A percentile compares a stretch with the other conserved stretches of the same genome.
phyloP scores from a whole-genome alignment of 2,797 vertebrate genomes.

The Loriculus beryllinus region DNA sequence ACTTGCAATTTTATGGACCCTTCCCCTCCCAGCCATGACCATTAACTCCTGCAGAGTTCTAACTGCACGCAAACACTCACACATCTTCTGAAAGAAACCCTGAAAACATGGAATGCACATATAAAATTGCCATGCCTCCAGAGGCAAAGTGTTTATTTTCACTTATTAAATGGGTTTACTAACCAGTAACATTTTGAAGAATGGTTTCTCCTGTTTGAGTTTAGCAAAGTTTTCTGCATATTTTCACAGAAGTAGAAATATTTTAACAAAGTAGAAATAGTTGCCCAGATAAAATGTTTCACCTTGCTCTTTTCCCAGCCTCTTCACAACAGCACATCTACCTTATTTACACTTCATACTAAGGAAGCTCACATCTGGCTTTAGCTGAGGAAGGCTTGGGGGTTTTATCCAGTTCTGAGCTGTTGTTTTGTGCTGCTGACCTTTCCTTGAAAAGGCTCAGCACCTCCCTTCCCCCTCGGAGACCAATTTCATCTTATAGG shows the following conservation, averaged over 20 bases:
- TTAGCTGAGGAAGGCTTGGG: not conserved
- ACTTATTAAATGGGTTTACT: not conserved
- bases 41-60: not conserved
- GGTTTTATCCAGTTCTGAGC: not conserved
- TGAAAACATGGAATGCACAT: not conserved
- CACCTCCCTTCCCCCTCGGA: not conserved
- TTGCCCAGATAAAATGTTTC: not conserved
- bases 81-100: rapidly evolving
- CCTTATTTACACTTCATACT: not conserved
- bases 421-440: not conserved
- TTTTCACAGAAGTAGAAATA: not conserved
- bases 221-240: not conserved
- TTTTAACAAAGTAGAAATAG: not conserved
- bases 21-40: not conserved
- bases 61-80: rapidly evolving
- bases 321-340: not conserved
- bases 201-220: not conserved
- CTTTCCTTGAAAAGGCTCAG: not conserved
- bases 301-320: not conserved
- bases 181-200: not conserved
- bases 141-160: not conserved
- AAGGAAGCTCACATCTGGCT: not conserved
- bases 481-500: not conserved
- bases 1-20: not conserved
- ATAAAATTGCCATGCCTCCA: not conserved